Evolutionary conservation across 2,888 invertebrate species (phyloP).

Genomic region (Tiphia femorata): DNA sequence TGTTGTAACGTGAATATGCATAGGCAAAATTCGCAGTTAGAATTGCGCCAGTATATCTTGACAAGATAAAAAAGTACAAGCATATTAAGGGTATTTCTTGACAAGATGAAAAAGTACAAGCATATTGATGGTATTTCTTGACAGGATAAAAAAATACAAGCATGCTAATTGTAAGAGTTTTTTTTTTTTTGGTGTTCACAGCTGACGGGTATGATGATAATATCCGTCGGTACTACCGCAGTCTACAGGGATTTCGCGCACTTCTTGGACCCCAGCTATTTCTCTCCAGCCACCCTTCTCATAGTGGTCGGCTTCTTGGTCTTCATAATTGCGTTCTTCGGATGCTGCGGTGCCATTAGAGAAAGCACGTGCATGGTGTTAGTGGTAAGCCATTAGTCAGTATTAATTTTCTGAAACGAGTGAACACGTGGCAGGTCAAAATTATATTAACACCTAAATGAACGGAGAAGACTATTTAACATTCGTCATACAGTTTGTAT

Average conservation of each 20-base stretch:
- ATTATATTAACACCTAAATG: background rate
- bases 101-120: too few species aligned
- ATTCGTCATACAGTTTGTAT: too few species aligned
- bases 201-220: slow-evolving; percentile 78
- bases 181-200: slow-evolving; percentile 61
- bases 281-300: slow-evolving; percentile 82
- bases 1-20: too few species aligned
- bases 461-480: too few species aligned
- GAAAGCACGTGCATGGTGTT: slow-evolving; percentile 82
- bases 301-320: slow-evolving; percentile 83
- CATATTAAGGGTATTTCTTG: too few species aligned
- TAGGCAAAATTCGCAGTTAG: too few species aligned
- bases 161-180: too few species aligned
- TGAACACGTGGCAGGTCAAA: background rate
- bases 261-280: slow-evolving; percentile 74
- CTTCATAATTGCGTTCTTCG: slow-evolving; percentile 81
- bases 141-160: too few species aligned
- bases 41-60: too few species aligned
- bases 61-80: too few species aligned
- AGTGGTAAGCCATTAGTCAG: slow-evolving; percentile 66
- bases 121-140: too few species aligned
- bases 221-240: slow-evolving; percentile 76
- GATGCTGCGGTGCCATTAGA: slow-evolving; percentile 85
- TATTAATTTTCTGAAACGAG: background rate
- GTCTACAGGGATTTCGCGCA: slow-evolving; percentile 73